phyloP scores from a whole-genome alignment of 2,888 invertebrate species.

The Hypena proboscidalis region DNA sequence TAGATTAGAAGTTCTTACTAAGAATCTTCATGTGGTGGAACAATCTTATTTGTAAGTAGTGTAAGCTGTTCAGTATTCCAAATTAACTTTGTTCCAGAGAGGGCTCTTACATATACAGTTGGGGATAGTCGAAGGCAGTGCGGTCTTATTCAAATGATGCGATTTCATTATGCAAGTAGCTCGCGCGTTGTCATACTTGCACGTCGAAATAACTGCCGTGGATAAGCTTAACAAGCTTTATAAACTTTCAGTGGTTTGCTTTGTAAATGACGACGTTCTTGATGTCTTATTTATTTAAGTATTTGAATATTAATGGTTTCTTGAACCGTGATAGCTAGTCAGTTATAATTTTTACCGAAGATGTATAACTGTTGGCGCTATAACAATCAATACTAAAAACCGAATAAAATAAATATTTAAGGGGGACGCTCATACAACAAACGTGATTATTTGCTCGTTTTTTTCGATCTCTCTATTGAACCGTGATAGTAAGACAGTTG shows the following conservation, averaged over 20 bases:
- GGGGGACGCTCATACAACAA: too few species aligned
- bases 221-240: conserved; percentile 19
- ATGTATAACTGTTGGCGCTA: too few species aligned
- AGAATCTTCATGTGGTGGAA: conserved; percentile 15
- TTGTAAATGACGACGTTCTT: conserved; percentile 2
- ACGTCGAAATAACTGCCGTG: conserved; percentile 19
- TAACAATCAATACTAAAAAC: too few species aligned
- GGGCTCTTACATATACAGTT: conserved; percentile 20
- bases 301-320: too few species aligned
- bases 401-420: too few species aligned
- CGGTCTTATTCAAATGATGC: conserved; percentile 45
- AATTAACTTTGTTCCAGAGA: conserved; percentile 36
- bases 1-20: conserved; percentile 26
- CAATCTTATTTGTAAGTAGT: conserved; percentile 31
- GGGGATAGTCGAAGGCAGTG: conserved; percentile 14
- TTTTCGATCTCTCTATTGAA: too few species aligned
- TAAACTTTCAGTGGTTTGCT: conserved; percentile 26
- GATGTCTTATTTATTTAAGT: not conserved
- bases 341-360: too few species aligned
- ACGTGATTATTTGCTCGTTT: too few species aligned
- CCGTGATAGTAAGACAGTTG: too few species aligned
- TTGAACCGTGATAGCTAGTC: too few species aligned
- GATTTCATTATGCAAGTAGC: conserved; percentile 46
- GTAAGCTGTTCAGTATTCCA: conserved; percentile 28
- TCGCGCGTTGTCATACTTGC: conserved; percentile 26